Base-by-base conservation (phyloP, 2,797 vertebrate genomes). In the Pseudomugil tenellus region DNA sequence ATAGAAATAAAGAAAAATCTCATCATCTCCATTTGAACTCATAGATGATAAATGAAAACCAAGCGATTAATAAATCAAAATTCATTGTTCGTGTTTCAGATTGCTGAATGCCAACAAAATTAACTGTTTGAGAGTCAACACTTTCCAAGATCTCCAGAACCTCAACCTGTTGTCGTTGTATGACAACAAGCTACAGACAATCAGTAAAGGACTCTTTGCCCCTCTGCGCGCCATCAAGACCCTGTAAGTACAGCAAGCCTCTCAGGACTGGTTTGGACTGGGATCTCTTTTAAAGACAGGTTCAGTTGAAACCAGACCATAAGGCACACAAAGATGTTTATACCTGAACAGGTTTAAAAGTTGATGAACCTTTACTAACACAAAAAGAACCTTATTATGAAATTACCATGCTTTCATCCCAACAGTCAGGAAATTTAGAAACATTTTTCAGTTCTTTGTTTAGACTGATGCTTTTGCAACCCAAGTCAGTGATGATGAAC, bases 21-120 rank as follows among this genome's bases (percentile, higher is more conserved):
- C 34, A 71, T 74, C 43, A 72, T 78, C 46, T 52, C 46, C 12
- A 4, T 37, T 79, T 31, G 41, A 41, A 35, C 49, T 8, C 62
- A 25, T 16, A 51, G 34, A 53, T 64, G 28, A 58, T 43, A 6
- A 46, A 62, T 19, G 19, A 5, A 43, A n/a, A n/a, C 17, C 1
- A 48, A 25, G 1, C 56, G 46, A 51, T 48, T 64, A 41, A 5
- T 58, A 17, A 26, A 80, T 57, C 6, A 32, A 51, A n/a, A 41
- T 9, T 1, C 23, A 58, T 46, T 61, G 12, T 11, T 48, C 74
- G 32, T 72, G 32, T 86, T 77, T 68, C 83, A 99, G 97, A 79
- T 95, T 99, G 76, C 95, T 99, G 88, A 99, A 99, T 10, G 98
- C 98, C 91, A 99, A 99, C 92, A 98, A 99, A 93, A 99, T 99